Evolutionary conservation across 2,113 vertebrate genomes (phyloP).

Genomic region (Anthoscopus minutus): DNA sequence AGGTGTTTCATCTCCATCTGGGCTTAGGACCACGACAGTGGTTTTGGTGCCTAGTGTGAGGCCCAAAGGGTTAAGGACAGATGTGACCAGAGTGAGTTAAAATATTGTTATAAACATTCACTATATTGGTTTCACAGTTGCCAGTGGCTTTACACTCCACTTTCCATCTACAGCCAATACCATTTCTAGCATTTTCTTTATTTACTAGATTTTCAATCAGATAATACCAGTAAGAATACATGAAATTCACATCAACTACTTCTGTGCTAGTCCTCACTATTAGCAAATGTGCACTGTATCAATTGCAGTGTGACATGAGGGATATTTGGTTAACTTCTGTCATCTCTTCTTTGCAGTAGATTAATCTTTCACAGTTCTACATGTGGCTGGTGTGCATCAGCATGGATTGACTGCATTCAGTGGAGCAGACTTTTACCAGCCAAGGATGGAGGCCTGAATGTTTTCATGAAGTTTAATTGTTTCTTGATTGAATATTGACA

Average conservation of each 20-base stretch:
- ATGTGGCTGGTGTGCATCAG: neutral
- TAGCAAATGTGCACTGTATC: neutral
- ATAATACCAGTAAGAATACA: neutral
- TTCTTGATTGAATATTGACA: constrained; percentile 73
- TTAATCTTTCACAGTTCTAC: neutral
- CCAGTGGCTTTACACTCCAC: neutral
- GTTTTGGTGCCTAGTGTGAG: accelerated
- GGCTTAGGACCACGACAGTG: neutral
- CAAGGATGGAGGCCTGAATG: neutral
- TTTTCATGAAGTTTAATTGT: constrained; percentile 68
- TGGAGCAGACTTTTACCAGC: neutral
- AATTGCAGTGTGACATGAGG: neutral
- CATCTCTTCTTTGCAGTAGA: neutral
- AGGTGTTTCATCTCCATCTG: neutral
- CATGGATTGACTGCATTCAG: neutral
- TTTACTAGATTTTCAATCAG: neutral
- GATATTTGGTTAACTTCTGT: neutral
- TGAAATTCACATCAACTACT: neutral
- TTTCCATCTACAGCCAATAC: neutral
- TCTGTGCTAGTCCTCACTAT: neutral
- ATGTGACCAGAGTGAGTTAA: accelerated
- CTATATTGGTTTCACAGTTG: neutral
- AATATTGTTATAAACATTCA: neutral
- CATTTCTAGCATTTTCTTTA: neutral
- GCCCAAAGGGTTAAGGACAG: neutral